Conservation (phyloP, 2,888 invertebrate species). For the Agriopis marginaria region DNA sequence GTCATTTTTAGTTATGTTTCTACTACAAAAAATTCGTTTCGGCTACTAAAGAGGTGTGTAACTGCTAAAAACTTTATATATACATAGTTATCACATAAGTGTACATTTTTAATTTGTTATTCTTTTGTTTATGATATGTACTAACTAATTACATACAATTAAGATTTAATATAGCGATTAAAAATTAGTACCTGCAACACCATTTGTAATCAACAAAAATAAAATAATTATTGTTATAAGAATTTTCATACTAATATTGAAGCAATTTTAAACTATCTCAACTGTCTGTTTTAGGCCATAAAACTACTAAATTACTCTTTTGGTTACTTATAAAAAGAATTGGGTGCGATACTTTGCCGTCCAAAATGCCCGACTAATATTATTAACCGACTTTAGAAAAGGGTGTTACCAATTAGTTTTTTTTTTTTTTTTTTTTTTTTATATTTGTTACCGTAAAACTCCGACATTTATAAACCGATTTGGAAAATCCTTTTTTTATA, state of each 20-base stretch:
- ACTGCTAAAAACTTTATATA: too few relatives aligned
- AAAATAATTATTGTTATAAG: constrained; percentile 14
- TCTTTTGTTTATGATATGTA: constrained; percentile 8
- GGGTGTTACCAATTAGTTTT: too few relatives aligned
- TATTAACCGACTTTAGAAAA: not conserved
- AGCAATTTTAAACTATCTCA: not conserved
- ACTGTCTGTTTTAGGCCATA: not conserved
- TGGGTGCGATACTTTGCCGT: constrained; percentile 37
- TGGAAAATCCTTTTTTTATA: too few relatives aligned
- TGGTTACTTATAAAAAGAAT: constrained; percentile 1
- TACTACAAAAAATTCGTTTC: not conserved
- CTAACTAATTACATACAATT: constrained; percentile 40
- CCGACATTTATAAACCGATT: too few relatives aligned
- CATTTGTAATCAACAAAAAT: constrained; percentile 47
- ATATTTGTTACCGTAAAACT: too few relatives aligned
- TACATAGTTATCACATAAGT: not conserved
- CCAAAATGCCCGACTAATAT: constrained; percentile 24
- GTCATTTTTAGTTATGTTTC: not conserved
- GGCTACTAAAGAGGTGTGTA: not conserved
- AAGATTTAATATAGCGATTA: constrained; percentile 48
- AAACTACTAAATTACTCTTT: not conserved
- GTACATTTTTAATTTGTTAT: constrained; percentile 10
- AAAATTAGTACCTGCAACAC: constrained; percentile 67
- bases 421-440: too few relatives aligned
- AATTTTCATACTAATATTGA: constrained; percentile 25